Evolutionary conservation across 2,888 invertebrate genomes (phyloP), one percentile per base, ranked within the genome.

Genomic region (Folsomia candida): DNA sequence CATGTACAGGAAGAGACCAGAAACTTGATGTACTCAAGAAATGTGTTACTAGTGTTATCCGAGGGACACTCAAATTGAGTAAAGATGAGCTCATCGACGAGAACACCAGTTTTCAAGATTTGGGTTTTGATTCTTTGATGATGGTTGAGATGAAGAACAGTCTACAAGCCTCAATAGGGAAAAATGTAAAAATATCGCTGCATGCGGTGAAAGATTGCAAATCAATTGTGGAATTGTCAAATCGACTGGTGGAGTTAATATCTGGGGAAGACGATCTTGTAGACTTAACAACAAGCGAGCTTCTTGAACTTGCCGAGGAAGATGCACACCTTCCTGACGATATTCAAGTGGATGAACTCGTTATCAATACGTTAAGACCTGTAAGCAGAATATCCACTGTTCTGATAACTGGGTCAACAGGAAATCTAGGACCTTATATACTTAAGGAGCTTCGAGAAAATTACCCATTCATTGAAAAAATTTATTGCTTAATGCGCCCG

Each of bases 51-150:
- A 47, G 24, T 1, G 28, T 67, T 11, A 51, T 75, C 9, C 24
- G 64, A 3, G 25, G 4, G 1, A 63, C 67, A 11, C 64, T 72
- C 1, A 72, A 70, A 51, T 24, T 75, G 67, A 72, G 70, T 20
- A 3, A 26, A 1, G 63, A 67, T 14, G 75, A 75, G 24, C 14
- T 0, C 0, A 67, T 75, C 51, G 69, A 69, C 1, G 72, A 73
- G 29, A 18, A 69, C n/a, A 57, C 18, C 14, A 69, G 70, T 14
- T 54, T 54, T 20, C 54, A n/a, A n/a, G 28, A 65, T 1, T 6
- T 75, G 9, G 75, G 75, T 2, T 28, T 75, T 1, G 75, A 75
- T 26, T 71, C 71, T 11, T 67, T 75, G 26, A 69, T 75, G 71
- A 67, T 71, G 69, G 37, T 75, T 1, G 75, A 75, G 37, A 29